Percentiles rank a stretch among this genome's conserved stretches.
Conservation (phyloP, 30 jellyfish, hydroid and myxozoan species). For the Nemopilema nomurai region DNA sequence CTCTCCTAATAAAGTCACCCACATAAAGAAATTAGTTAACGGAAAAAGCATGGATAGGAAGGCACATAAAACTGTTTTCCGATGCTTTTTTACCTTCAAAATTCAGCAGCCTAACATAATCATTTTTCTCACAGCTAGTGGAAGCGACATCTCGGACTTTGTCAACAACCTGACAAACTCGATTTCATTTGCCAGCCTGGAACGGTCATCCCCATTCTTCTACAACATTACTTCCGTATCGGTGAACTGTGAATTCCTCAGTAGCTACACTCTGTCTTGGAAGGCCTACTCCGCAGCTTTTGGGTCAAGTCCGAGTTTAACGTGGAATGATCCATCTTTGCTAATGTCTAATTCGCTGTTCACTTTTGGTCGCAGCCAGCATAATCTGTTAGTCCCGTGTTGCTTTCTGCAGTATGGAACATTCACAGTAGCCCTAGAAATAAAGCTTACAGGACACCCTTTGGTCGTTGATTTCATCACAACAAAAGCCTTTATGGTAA, state of each 20-base stretch:
- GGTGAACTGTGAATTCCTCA: slow-evolving; percentile 31
- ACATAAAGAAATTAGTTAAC: no score
- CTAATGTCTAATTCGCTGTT: slow-evolving; percentile 12
- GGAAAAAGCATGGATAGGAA: no score
- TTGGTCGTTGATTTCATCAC: slow-evolving; percentile 1
- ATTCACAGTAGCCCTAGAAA: slow-evolving; percentile 30
- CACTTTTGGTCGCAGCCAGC: slow-evolving; percentile 10
- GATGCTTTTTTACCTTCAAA: neutral
- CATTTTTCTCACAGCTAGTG: slow-evolving; percentile 21
- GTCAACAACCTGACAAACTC: neutral
- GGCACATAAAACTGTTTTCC: neutral
- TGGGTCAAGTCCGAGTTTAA: slow-evolving; percentile 6
- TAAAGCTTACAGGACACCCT: slow-evolving; percentile 27
- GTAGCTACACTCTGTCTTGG: slow-evolving; percentile 26
- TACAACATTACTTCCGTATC: slow-evolving; percentile 30
- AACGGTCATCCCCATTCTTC: slow-evolving; percentile 22
- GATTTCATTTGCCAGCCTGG: neutral
- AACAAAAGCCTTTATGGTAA: neutral
- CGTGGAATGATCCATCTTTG: slow-evolving; percentile 6
- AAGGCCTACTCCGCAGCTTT: slow-evolving; percentile 16
- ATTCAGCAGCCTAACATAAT: no score
- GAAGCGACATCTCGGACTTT: slow-evolving; percentile 1
- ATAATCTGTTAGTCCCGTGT: slow-evolving; percentile 42
- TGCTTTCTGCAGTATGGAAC: slow-evolving; percentile 40
- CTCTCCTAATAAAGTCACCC: no score